Evolutionary conservation across 1,140 invertebrate species (phyloP).

Genomic region (Neomicropteryx cornuta): DNA sequence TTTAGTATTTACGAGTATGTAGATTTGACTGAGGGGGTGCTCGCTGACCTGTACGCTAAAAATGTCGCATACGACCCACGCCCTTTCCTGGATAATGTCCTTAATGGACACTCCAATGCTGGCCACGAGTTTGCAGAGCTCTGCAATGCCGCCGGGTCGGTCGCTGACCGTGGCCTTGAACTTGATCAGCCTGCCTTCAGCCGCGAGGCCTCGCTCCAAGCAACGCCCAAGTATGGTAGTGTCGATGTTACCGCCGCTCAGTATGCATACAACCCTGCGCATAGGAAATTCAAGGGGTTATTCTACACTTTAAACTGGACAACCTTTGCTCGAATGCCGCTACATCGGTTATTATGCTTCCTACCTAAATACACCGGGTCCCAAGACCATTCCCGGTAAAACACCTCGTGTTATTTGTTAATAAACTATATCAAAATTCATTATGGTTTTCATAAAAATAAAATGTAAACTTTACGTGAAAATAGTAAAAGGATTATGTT

Average conservation of each 20-base stretch:
- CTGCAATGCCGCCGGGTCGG: slow-evolving; percentile 75
- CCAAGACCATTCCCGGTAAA: no score
- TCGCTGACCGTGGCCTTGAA: slow-evolving; percentile 79
- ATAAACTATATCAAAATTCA: no score
- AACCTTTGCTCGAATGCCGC: no score
- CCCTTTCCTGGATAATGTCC: slow-evolving; percentile 87
- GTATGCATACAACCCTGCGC: slow-evolving; percentile 68
- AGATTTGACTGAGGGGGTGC: background rate
- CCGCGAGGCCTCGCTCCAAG: slow-evolving; percentile 76
- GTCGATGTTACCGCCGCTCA: slow-evolving; percentile 89
- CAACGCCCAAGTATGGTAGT: slow-evolving; percentile 80
- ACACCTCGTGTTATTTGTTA: no score
- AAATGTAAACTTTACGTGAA: background rate
- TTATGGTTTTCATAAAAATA: no score
- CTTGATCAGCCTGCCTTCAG: slow-evolving; percentile 71
- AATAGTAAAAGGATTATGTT: no score
- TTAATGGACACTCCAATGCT: slow-evolving; percentile 81
- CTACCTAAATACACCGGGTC: no score
- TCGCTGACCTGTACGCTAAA: slow-evolving; percentile 64
- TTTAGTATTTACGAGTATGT: background rate
- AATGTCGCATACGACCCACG: slow-evolving; percentile 82
- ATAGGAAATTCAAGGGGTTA: no score
- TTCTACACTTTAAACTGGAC: no score
- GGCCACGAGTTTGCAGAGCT: slow-evolving; percentile 66
- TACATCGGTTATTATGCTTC: no score